Evolutionary conservation across 1,140 invertebrate genomes (phyloP).

Genomic region (Drosophila kepulauana): DNA sequence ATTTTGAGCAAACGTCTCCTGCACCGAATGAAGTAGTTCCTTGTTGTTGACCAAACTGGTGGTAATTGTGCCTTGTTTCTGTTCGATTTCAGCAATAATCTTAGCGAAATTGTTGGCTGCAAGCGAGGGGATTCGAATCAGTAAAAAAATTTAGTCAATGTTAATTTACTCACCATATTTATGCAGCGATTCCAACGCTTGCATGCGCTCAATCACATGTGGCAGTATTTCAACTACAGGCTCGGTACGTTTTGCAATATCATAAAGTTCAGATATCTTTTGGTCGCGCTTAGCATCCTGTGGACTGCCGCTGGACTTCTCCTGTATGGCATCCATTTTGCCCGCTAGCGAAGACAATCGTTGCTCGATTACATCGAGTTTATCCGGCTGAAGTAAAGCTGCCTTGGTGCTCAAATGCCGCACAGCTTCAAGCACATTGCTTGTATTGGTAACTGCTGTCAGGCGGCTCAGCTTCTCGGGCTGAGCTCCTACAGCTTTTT

Average conservation of each 20-base stretch:
- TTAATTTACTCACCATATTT: conserved; percentile 90
- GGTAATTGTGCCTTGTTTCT: conserved; percentile 91
- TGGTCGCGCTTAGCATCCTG: conserved; percentile 91
- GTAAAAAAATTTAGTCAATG: neutral
- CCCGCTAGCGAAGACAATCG: conserved; percentile 90
- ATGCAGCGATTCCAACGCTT: conserved; percentile 93
- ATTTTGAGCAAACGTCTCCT: conserved; percentile 92
- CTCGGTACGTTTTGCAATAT: conserved; percentile 94
- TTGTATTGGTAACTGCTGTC: conserved; percentile 74
- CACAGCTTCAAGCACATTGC: conserved; percentile 89
- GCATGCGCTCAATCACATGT: conserved; percentile 93
- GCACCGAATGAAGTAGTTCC: conserved; percentile 91
- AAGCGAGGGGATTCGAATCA: conserved; percentile 64
- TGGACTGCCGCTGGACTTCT: conserved; percentile 88
- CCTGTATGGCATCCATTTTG: conserved; percentile 91
- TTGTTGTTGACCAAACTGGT: conserved; percentile 91
- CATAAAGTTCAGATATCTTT: conserved; percentile 94
- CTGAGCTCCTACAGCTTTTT: conserved; percentile 89
- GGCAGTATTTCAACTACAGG: conserved; percentile 91
- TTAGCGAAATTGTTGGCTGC: conserved; percentile 94
- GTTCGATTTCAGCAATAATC: conserved; percentile 93
- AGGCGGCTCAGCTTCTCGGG: conserved; percentile 87
- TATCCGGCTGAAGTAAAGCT: conserved; percentile 91
- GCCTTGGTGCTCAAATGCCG: conserved; percentile 91
- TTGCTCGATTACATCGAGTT: conserved; percentile 93